Evolutionary conservation across 2,888 invertebrate genomes (phyloP).

Genomic region (Andrena fulva): DNA sequence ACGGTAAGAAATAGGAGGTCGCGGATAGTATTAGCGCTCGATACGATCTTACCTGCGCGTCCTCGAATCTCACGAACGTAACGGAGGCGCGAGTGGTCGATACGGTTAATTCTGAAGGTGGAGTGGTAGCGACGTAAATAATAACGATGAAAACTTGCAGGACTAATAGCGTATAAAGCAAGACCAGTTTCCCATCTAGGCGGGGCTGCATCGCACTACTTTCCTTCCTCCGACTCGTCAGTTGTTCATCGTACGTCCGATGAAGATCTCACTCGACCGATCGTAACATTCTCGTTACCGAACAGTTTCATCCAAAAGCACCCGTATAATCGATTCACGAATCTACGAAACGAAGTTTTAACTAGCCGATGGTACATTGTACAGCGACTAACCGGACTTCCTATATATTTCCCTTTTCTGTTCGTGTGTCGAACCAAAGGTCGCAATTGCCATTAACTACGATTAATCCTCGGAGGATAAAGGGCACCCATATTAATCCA

Average conservation of each 20-base stretch:
- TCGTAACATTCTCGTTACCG: constrained; percentile 53
- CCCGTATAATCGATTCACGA: constrained; percentile 14
- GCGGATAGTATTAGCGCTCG: neutral
- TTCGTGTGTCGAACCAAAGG: neutral
- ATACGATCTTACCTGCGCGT: constrained; percentile 58
- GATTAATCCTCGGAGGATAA: constrained; percentile 1
- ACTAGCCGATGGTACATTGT: constrained; percentile 12
- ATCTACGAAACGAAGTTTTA: constrained; percentile 24
- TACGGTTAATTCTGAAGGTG: constrained; percentile 75
- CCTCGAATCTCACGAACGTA: constrained; percentile 79
- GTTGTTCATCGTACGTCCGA: constrained; percentile 62
- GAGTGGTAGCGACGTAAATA: constrained; percentile 82
- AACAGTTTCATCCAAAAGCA: constrained; percentile 17
- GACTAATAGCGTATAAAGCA: constrained; percentile 82
- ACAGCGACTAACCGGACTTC: neutral
- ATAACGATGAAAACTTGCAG: constrained; percentile 83
- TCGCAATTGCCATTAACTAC: neutral
- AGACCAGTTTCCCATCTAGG: constrained; percentile 82
- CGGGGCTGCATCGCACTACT: constrained; percentile 82
- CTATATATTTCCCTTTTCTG: neutral
- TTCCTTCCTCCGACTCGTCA: constrained; percentile 53
- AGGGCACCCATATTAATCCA: neutral
- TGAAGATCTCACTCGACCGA: constrained; percentile 33
- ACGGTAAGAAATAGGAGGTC: neutral
- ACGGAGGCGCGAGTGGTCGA: constrained; percentile 77